These are phyloP conservation scores for Egretta garzetta DNA, from an alignment of 2,113 vertebrate genomes.

Conservation along the genomic window DNA sequence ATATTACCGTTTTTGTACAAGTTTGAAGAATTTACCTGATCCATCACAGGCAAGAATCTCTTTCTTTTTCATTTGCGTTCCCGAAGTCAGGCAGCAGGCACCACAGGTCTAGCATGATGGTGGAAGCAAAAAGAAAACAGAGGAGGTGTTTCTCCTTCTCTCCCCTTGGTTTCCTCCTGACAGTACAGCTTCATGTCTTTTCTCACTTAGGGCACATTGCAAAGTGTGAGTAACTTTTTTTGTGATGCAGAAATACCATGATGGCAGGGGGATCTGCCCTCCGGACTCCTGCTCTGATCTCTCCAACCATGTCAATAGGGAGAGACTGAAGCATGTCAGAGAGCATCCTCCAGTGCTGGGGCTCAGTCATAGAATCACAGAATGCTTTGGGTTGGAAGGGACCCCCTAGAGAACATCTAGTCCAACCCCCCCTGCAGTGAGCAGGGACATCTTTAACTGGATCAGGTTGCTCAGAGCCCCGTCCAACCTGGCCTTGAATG, in stretches of 20 bases:
- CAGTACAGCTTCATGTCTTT: not conserved
- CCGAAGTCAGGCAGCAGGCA: not conserved
- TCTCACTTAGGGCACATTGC: not conserved
- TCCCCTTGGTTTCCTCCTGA: not conserved
- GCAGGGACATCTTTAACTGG: too few relatives aligned
- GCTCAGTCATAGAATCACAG: accelerated
- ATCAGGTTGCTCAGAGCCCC: too few relatives aligned
- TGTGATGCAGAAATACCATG: not conserved
- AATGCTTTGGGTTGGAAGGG: too few relatives aligned
- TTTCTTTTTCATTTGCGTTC: not conserved
- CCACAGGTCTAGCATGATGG: not conserved
- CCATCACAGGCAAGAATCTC: not conserved
- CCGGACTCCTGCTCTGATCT: not conserved
- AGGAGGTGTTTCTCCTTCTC: not conserved
- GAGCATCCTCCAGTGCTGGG: not conserved
- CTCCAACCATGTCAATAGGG: not conserved
- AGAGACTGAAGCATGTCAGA: not conserved
- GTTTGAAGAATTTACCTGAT: not conserved
- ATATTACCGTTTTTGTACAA: not conserved
- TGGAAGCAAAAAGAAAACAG: not conserved
- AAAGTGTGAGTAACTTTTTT: not conserved
- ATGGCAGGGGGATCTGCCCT: not conserved
- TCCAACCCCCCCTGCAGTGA: too few relatives aligned
- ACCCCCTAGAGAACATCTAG: too few relatives aligned
- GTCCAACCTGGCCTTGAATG: too few relatives aligned